Percentiles rank a stretch among this genome's conserved stretches.
Conservation (phyloP, 1,140 invertebrate species). For the Patella vulgata region DNA sequence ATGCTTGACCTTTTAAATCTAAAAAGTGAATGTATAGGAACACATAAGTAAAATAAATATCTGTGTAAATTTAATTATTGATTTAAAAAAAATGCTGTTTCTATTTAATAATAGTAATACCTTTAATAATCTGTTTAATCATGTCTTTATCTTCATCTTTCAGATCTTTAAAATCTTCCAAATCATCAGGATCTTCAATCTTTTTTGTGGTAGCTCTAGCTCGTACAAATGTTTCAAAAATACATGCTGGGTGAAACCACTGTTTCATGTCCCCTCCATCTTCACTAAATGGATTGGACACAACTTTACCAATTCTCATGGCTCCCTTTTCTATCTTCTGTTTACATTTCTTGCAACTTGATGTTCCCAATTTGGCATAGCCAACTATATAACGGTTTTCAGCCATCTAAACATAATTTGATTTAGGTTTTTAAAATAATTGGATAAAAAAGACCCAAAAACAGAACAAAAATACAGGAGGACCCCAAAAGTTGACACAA, state of each 20-base stretch:
- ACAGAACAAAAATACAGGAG: no score
- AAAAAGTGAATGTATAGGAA: no score
- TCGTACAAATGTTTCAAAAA: constrained; percentile 82
- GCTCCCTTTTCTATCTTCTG: constrained; percentile 78
- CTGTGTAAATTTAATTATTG: no score
- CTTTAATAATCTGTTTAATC: constrained; percentile 70
- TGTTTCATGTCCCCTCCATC: constrained; percentile 84
- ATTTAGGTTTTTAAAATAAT: no score
- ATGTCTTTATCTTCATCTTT: constrained; percentile 75
- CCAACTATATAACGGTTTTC: constrained; percentile 72
- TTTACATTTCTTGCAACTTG: constrained; percentile 90
- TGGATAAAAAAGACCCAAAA: no score
- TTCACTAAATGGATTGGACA: constrained; percentile 79
- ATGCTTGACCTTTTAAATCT: no score
- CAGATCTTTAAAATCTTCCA: constrained; percentile 80
- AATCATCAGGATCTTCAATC: constrained; percentile 81
- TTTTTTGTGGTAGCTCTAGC: constrained; percentile 83
- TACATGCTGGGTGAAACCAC: constrained; percentile 83
- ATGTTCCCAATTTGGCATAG: constrained; percentile 80
- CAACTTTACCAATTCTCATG: constrained; percentile 78
- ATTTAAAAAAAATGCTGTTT: no score
- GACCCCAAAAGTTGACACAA: no score
- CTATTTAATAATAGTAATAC: no score
- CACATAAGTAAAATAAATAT: no score
- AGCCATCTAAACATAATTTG: no score